Percentiles rank a stretch among this genome's conserved stretches.
phyloP scores from a whole-genome alignment of 2,113 vertebrate species.

The Trichechus manatus region DNA sequence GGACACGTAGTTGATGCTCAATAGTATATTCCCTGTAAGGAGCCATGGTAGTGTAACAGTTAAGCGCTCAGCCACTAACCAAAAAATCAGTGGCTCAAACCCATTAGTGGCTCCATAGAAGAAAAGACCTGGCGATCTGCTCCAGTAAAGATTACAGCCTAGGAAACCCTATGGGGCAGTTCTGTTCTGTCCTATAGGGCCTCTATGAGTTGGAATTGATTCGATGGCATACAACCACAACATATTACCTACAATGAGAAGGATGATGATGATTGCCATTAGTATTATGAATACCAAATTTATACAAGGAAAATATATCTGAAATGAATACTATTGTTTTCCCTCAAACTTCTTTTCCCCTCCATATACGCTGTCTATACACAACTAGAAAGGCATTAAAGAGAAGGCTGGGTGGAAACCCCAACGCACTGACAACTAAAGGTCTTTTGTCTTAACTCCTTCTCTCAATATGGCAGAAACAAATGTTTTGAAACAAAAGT shows the following conservation, averaged over 20 bases:
- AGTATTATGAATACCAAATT: background rate
- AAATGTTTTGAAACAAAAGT: slow-evolving; percentile 67
- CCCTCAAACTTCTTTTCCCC: background rate
- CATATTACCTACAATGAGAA: background rate
- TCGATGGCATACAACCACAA: background rate
- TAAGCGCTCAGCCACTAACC: background rate
- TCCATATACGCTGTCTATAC: background rate
- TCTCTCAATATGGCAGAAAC: slow-evolving; percentile 39
- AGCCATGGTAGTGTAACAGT: background rate
- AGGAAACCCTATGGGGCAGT: background rate
- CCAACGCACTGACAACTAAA: background rate
- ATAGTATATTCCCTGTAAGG: background rate
- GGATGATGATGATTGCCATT: background rate
- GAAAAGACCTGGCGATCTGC: background rate
- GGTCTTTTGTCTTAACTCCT: slow-evolving; percentile 47
- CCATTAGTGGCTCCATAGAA: background rate
- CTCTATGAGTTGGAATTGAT: background rate
- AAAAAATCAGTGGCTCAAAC: background rate
- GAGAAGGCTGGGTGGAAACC: slow-evolving; percentile 20
- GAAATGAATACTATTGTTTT: background rate
- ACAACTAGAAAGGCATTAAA: background rate
- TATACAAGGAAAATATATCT: background rate
- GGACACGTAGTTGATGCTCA: background rate
- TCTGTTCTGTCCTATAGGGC: background rate
- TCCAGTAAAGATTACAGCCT: background rate